Evolutionary conservation across 2,113 vertebrate species (phyloP), one percentile per base, ranked within the genome.

Genomic region (Leucopsar rothschildi): DNA sequence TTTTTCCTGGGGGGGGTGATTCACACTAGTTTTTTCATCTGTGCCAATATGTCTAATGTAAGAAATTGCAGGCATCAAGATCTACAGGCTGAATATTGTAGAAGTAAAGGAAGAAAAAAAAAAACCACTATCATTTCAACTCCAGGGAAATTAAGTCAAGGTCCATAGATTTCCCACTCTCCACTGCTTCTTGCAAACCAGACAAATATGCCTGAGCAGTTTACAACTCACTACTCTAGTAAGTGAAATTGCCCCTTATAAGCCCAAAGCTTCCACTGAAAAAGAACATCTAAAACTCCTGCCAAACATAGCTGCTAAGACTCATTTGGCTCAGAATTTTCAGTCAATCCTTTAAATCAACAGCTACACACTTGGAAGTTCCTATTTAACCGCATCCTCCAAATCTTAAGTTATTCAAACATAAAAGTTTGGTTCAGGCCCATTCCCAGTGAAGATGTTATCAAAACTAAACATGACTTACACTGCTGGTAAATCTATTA

Each of bases 401-500:
- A 11, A 56, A 5, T 19, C 35, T 77, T 66, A 61, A 72, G 29
- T 59, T 59, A 70, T 31, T 87, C 15, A 93, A 90, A 94, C n/a
- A 27, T 17, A 66, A 45, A 88, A 52, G n/a, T 83, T 84, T 85
- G n/a, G 39, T 86, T 87, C 49, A 81, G 52, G 17, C 15, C 29
- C 31, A 78, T 83, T 91, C 80, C 72, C 69, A 90, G 60, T 90
- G 71, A 92, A 90, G 92, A 86, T 72, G 42, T 68, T 93, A 90
- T 90, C 86, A 86, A 86, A 96, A 83, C 49, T 88, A 60, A 91
- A 88, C 81, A 75, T 52, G 49, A 84, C 60, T 92, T 93, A 92
- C 25, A 65, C 19, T 94, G 72, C 80, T 96, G 53, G 90, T 96
- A 97, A 95, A 81, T 93, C 57, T 88, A 44, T 95, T 96, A 93